Base-by-base conservation (phyloP, 2,797 vertebrate genomes). In the Myotis daubentonii region DNA sequence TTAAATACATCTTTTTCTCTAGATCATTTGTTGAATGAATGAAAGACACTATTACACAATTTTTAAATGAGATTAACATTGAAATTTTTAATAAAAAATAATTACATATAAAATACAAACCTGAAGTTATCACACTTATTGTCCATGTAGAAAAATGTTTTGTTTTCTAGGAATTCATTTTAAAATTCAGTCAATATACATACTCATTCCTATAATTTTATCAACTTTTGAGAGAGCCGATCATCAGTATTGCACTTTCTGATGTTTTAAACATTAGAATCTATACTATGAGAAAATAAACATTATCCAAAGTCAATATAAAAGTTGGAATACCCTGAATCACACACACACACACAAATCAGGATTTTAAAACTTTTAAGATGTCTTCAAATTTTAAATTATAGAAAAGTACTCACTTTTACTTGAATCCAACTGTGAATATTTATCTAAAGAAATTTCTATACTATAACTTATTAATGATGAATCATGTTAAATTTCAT, bases 141-240 rank as follows among this genome's bases (percentile, higher is more conserved):
- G 20, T 51, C 55, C 25, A 86, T 30, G 12, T 17, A 83, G 20
- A 96, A 88, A 89, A 49, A 90, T 30, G 9, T 19, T 79, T 88
- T 91, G 38, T 33, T 88, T 90, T 75, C 6, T 71, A 28, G 20
- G 12, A 95, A 86, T 79, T 92, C 23, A 72, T 47, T 86, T 95
- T 89, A 84, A 94, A 95, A 92, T 88, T 94, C 13, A 93, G 23
- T 66, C 38, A 92, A 65, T 17, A 95, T 36, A 93, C 17, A 84
- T 53, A 84, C 33, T 23, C 6, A 22, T 76, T 89, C 30, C 83
- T 49, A 22, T 47, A 81, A 83, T 87, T 89, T 89, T 75, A 93
- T 15, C 9, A 89, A 5, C 8, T n/a, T 62, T 62, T 91, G 20
- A 93, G 8, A 93, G 20, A 88, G 92, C 4, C 72, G 36, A 55